Evolutionary conservation across 92 coral and sea anemone species (phyloP), one percentile per base, ranked within the genome.

Genomic region (Umimayanthus kanabou): DNA sequence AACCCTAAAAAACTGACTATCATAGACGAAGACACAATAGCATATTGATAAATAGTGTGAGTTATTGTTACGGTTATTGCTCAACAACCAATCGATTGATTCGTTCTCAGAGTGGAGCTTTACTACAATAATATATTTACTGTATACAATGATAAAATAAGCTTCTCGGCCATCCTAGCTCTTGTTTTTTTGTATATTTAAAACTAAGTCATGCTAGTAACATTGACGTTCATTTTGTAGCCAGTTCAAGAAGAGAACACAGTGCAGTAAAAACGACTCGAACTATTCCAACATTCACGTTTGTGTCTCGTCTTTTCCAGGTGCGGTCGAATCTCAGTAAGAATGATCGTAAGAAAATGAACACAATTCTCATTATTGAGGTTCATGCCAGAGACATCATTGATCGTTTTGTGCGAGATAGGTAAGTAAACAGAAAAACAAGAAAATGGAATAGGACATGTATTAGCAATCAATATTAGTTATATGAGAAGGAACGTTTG

Each of bases 301-400:
- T 61, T 20, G 22, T 61, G 6, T 33, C 28, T 30, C 71, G 5
- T 80, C 8, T 80, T 33, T 57, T 84, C 42, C 69, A 95, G 98
- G 95, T 97, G 40, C 99, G 99, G 76, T 94, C 99, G 22, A 95
- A 93, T 81, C 86, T 97, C 26, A 93, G 93, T 39, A 93, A 95
- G 81, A 97, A 97, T 82, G 99, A 97, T 89, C 99, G 99, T 53
- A 97, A 93, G 96, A 97, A 97, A 90, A 89, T 97, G 73, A 97
- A 97, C 82, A 93, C 99, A 1, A 95, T 97, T 70, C 80, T 97
- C 82, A 97, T 97, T 33, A 97, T 97, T 64, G 99, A 97, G 85
- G 99, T 97, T 42, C 99, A 97, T 80, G 99, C 99, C 29, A 82
- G 99, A 61, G 99, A 97, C 84, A 92, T 97, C 65, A 94, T 97